phyloP scores from a whole-genome alignment of 1,140 invertebrate species.

The Oryctes rhinoceros region DNA sequence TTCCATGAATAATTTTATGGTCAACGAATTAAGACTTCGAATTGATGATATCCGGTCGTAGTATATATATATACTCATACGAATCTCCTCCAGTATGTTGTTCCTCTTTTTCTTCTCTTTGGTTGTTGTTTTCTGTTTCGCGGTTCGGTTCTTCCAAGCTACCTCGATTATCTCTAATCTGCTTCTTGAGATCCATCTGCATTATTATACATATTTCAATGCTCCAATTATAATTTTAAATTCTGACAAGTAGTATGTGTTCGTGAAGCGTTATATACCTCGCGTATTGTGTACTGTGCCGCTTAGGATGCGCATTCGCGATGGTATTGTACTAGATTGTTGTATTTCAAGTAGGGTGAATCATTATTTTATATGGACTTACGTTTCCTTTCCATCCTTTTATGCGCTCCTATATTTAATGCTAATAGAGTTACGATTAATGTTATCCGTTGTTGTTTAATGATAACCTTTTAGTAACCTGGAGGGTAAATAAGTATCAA shows the following conservation, averaged over 20 bases:
- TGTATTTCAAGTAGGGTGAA: neutral
- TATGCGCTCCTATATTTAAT: neutral
- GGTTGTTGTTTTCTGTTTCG: neutral
- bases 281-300: neutral
- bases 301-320: too few relatives aligned
- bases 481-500: neutral
- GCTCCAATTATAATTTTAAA: slow-evolving; percentile 20
- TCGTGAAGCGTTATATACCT: neutral
- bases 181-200: neutral
- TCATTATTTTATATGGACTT: neutral
- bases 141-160: neutral
- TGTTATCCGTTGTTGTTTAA: neutral
- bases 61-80: neutral
- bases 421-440: slow-evolving; percentile 4
- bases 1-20: slow-evolving; percentile 11
- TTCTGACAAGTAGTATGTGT: neutral
- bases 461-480: neutral
- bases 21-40: neutral
- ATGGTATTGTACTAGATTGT: too few relatives aligned
- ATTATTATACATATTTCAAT: slow-evolving; percentile 20
- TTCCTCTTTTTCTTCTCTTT: neutral
- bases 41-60: slow-evolving; percentile 2
- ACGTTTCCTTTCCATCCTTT: neutral
- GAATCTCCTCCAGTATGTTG: neutral
- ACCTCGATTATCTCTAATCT: neutral